Base-by-base conservation (phyloP, 2,113 vertebrate genomes). In the Pseudois nayaur region DNA sequence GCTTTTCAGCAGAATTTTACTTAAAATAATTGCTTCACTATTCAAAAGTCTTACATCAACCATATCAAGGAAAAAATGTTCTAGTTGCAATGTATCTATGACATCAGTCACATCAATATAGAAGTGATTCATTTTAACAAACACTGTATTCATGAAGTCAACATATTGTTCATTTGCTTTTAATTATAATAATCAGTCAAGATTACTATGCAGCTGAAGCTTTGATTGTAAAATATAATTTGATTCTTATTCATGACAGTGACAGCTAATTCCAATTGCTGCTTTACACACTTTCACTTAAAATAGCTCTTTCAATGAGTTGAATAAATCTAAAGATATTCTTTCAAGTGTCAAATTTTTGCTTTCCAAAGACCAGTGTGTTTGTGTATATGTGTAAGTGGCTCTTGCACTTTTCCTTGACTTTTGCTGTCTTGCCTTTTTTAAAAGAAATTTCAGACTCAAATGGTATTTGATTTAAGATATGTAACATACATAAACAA, bases 121-220 rank as follows among this genome's bases (percentile, higher is more conserved):
- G 43, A 85, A 74, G 6, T 90, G 55, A 97, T 95, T 98, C 14
- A 96, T 97, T 81, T 97, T 67, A 97, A 78, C 31, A 97, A 98
- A 98, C 54, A 98, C 15, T 97, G 71, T 87, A 52, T 92, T 97
- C 86, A 33, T 92, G n/a, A 91, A 95, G 54, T n/a, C 95, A 97
- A 33, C 45, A 82, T 89, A 95, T 95, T 97, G n/a, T 97, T 97
- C 89, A 89, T 64, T 95, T 97, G 31, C 23, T 98, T 89, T 95
- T 98, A 98, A 97, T 98, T 98, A 97, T 71, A 98, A 95, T 98
- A 98, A 98, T 95, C 78, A 90, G 40, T 0, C 21, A 96, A 89
- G 76, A 97, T 97, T 33, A 96, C 14, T 97, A 98, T 97, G 81
- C 48, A 93, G 29, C 85, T 98, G 78, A 98, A 98, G 97, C 88